Base-by-base conservation (phyloP, 2,888 invertebrate genomes). In the Embidobia sp. region DNA sequence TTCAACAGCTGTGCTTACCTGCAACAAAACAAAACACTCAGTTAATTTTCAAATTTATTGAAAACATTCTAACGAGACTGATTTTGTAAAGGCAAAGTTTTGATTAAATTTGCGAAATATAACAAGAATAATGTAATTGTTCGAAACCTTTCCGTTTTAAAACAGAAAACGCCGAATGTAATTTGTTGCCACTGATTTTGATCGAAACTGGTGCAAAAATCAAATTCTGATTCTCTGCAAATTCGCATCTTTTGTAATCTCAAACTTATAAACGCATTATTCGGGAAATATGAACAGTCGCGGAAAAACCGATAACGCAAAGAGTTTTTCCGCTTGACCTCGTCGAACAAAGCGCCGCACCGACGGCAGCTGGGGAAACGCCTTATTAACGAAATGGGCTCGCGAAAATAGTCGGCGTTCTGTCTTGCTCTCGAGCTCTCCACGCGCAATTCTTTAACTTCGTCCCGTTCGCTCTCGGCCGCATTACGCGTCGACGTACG, bases 371-470 rank as follows among this genome's bases (percentile, higher is more conserved):
- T 61, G 49, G 75, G 78, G 79, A 81, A 85, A 79, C 82, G 81
- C 82, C 83, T 84, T 83, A 85, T 85, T 85, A 85, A 80, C 80
- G 81, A 84, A 83, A 85, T 85, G 85, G 84, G 72, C 61, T 64
- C 55, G 63, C 61, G 75, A 73, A 67, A 77, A 33, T 75, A 73
- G 42, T 42, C 51, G 33, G 37, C 33, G 18, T 49, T 22, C 35
- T 27, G 19, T 63, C 46, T 44, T 49, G 4, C 16, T 49, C 46
- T 40, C 6, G 22, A 15, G 11, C 31, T 22, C 3, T 48, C 16
- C 35, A 3, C 1, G 0, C 15, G 15, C 57, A 8, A 35, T 55
- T 29, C 55, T 55, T 31, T 37, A 35, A 31, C 37, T 37, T 27
- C 19, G 29, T 35, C 46, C 29, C 29, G 26, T 31, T 61, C 15